These are phyloP conservation scores for Drosophila stalkeri DNA, from an alignment of 2,888 invertebrate species.

Conservation along the genomic window DNA sequence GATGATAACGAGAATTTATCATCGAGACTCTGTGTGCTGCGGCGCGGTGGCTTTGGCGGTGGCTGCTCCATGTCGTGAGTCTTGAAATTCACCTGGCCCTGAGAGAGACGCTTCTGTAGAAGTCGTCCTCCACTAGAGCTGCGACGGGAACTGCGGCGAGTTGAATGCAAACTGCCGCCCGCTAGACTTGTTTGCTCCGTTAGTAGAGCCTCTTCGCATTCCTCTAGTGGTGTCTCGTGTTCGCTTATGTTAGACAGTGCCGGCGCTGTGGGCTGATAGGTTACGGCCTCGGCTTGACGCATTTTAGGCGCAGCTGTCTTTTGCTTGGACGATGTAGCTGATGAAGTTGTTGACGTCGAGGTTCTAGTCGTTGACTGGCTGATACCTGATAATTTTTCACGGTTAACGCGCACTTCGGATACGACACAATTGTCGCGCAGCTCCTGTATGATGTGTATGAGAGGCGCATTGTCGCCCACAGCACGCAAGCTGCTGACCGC, in stretches of 20 bases:
- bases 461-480: slow-evolving; percentile 72
- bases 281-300: slow-evolving; percentile 30
- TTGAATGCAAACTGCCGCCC: slow-evolving; percentile 29
- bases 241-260: slow-evolving; percentile 62
- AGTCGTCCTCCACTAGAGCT: slow-evolving; percentile 78
- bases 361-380: slow-evolving; percentile 5
- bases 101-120: slow-evolving; percentile 80
- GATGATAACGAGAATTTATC: slow-evolving; percentile 66
- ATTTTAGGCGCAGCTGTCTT: slow-evolving; percentile 17
- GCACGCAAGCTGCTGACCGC: slow-evolving; percentile 74
- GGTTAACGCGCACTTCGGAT: slow-evolving; percentile 84
- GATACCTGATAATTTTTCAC: slow-evolving; percentile 62
- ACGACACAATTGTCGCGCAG: slow-evolving; percentile 83
- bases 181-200: slow-evolving; percentile 35
- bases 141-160: slow-evolving; percentile 50
- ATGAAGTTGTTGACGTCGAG: slow-evolving; percentile 1
- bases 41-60: slow-evolving; percentile 84
- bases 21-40: slow-evolving; percentile 64
- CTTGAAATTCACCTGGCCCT: slow-evolving; percentile 67
- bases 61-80: slow-evolving; percentile 68
- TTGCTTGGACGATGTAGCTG: background rate
- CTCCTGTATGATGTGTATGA: slow-evolving; percentile 85
- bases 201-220: slow-evolving; percentile 13
- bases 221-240: slow-evolving; percentile 62
- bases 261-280: slow-evolving; percentile 60